These are phyloP conservation scores for Zootermopsis nevadensis DNA, from an alignment of 2,888 invertebrate species.

Conservation along the genomic window DNA sequence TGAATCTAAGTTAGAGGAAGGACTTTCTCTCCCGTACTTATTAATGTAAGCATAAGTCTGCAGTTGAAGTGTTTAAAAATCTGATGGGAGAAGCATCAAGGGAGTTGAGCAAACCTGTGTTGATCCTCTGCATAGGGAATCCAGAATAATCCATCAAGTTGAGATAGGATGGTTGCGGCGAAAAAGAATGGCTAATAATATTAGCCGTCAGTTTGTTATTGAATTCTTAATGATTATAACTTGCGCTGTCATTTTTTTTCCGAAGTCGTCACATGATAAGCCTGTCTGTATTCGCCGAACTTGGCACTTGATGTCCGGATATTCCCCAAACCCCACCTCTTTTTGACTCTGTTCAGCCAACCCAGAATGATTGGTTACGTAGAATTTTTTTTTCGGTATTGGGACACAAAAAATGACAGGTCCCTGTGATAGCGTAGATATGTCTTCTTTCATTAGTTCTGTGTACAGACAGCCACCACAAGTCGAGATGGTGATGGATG, in stretches of 20 bases:
- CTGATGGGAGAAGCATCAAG: too few species aligned
- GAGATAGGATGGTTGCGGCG: not conserved
- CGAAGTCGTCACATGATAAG: not conserved
- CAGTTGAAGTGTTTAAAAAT: too few species aligned
- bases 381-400: not conserved
- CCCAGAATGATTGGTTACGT: slow-evolving; percentile 16
- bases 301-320: not conserved
- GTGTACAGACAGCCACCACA: not conserved
- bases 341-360: not conserved
- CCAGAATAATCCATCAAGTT: too few species aligned
- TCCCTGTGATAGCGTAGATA: not conserved
- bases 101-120: too few species aligned
- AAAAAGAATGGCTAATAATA: not conserved
- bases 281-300: not conserved
- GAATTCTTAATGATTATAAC: not conserved
- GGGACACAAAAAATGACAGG: not conserved
- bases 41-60: too few species aligned
- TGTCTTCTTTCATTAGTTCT: not conserved
- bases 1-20: too few species aligned
- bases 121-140: too few species aligned
- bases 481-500: not conserved
- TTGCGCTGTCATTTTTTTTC: not conserved
- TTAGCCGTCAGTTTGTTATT: not conserved
- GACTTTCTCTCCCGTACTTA: too few species aligned
- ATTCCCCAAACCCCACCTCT: too few species aligned